A percentile compares a stretch with the other conserved stretches of the same genome.
phyloP scores from a whole-genome alignment of 2,113 vertebrate species.

The Caracal caracal region DNA sequence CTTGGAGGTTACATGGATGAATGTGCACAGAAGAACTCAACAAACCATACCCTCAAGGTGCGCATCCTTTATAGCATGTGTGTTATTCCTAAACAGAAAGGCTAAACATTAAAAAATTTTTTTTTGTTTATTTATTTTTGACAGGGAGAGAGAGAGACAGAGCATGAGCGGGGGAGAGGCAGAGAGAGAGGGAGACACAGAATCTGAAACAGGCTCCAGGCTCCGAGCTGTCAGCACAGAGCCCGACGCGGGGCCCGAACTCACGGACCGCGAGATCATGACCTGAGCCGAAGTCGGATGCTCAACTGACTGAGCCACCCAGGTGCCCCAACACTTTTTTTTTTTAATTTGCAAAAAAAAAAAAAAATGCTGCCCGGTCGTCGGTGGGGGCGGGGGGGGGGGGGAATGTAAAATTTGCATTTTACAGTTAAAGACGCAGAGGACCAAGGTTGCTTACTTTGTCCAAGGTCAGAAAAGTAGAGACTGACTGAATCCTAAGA shows the following conservation, averaged over 20 bases:
- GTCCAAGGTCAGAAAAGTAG: not conserved
- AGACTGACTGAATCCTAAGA: not conserved
- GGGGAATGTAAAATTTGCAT: not conserved
- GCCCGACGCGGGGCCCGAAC: accelerated
- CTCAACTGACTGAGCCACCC: too few relatives aligned
- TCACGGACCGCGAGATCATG: too few relatives aligned
- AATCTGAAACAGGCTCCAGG: too few relatives aligned
- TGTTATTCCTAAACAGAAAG: not conserved
- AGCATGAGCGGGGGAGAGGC: too few relatives aligned
- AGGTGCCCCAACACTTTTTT: too few relatives aligned
- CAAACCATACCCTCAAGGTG: not conserved
- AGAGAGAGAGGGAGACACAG: too few relatives aligned
- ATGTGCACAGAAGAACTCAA: not conserved
- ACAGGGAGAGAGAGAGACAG: too few relatives aligned
- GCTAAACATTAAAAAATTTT: not conserved
- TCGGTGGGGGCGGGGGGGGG: not conserved
- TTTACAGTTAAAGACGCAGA: not conserved
- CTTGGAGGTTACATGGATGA: accelerated
- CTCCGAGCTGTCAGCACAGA: too few relatives aligned
- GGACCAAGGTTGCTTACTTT: not conserved
- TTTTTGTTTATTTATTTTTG: not conserved
- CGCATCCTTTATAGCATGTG: accelerated
- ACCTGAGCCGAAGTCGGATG: too few relatives aligned
- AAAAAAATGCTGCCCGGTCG: not conserved
- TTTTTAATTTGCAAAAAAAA: conserved; percentile 25